Base-by-base conservation (phyloP, 1,140 invertebrate species). In the Thrips palmi region DNA sequence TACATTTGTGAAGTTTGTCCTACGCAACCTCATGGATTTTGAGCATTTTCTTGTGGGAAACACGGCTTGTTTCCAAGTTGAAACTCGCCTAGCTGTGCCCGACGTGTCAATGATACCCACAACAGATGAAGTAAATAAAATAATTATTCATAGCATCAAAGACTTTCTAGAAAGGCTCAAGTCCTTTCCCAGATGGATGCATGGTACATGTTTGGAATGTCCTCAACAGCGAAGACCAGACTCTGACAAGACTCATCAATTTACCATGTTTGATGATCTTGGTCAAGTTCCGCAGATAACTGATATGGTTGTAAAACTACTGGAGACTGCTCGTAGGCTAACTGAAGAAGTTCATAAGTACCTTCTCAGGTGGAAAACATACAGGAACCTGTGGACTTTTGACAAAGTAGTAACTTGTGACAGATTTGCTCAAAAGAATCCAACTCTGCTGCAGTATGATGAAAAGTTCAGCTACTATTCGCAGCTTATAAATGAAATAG, bases 391-490 rank as follows among this genome's bases (percentile, higher is more conserved):
- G 3, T 91, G 85, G 85, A 66, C 69, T 7, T 71, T 67, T 45
- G 81, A 89, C 49, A 91, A 91, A 59, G 59, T 65, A 33, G 50
- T 65, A 11, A 67, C 70, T 2, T 77, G 76, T 44, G 70, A 82
- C 45, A 76, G 77, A 52, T 91, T 86, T 59, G 63, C 77, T 3
- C 56, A 62, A 20, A 73, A 71, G 35, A 64, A 72, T 50, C 74
- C 76, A 3, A 70, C 74, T 10, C 67, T 88, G 3, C 60, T 70
- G 15, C 67, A 72, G 41, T 87, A 79, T 58, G 79, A 88, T 49
- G 74, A 86, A 41, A 80, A 80, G 56, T 76, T 91, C 47, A 70
- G 71, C 49, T 83, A 78, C 57, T 89, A 85, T 53, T 70, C 71
- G 47, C 67, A 72, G 37, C 73, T 84, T 6, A 70, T 82, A n/a